Conservation (phyloP, 2,113 vertebrate genomes). For the Erythrolamprus reginae region DNA sequence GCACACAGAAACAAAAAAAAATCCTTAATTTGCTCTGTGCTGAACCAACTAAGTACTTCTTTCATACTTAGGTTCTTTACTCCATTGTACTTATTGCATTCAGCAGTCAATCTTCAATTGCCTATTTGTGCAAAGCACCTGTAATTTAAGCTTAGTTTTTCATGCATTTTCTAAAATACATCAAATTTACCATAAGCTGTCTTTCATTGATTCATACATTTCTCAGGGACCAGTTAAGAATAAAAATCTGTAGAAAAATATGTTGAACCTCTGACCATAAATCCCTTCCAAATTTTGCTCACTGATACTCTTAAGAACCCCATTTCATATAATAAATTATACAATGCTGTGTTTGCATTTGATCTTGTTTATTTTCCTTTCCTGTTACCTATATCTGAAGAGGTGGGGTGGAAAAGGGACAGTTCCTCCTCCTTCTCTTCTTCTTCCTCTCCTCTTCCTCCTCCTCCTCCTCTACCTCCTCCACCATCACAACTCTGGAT, state of each 20-base stretch:
- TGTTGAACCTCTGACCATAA: not conserved
- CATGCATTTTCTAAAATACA: not conserved
- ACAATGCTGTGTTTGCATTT: not conserved
- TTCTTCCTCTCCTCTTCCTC: too few species aligned
- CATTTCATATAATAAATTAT: not conserved
- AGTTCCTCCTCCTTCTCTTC: not conserved
- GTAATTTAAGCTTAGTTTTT: not conserved
- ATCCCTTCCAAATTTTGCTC: not conserved
- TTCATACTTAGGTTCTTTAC: not conserved
- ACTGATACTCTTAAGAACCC: not conserved
- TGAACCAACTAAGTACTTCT: not conserved
- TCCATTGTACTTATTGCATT: not conserved
- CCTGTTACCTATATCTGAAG: not conserved
- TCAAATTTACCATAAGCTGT: not conserved
- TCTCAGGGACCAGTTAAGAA: not conserved
- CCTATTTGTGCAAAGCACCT: not conserved
- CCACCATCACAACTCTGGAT: too few species aligned
- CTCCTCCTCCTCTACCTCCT: too few species aligned
- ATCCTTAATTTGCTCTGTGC: not conserved
- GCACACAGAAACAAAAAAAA: not conserved
- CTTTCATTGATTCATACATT: not conserved
- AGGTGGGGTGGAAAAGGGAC: not conserved
- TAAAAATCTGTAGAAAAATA: not conserved
- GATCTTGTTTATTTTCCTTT: not conserved
- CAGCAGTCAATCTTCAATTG: not conserved